phyloP scores from a whole-genome alignment of 2,113 vertebrate genomes.

The Upupa epops region DNA sequence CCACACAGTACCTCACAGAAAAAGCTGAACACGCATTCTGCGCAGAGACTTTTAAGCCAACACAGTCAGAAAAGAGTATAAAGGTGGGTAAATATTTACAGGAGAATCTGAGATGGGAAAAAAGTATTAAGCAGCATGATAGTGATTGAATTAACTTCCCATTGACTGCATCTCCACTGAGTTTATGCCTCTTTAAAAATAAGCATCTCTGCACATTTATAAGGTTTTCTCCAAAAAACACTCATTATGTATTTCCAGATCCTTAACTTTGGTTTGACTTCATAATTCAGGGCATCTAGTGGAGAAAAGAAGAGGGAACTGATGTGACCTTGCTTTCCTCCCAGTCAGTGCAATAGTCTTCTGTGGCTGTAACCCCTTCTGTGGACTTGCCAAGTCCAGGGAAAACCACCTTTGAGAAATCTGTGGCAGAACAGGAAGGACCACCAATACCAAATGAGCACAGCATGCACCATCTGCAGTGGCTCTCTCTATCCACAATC shows the following conservation, averaged over 20 bases:
- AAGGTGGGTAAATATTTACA: neutral
- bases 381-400: neutral
- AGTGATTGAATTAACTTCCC: neutral
- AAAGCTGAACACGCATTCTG: neutral
- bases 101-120: neutral
- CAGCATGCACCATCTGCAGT: neutral
- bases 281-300: neutral
- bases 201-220: neutral
- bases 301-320: neutral
- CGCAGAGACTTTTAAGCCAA: neutral
- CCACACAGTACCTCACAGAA: neutral
- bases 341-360: neutral
- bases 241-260: neutral
- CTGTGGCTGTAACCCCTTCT: neutral
- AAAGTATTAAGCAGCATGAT: neutral
- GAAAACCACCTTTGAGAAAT: neutral
- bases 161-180: neutral
- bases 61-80: neutral
- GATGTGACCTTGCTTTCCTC: neutral
- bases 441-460: neutral
- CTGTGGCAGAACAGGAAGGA: neutral
- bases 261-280: slow-evolving; percentile 6
- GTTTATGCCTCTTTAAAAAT: neutral
- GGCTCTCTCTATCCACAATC: neutral
- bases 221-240: neutral